A percentile compares a stretch with the other conserved stretches of the same genome.
These are phyloP conservation scores for Brienomyrus brachyistius DNA, from an alignment of 2,113 vertebrate genomes.

Conservation along the genomic window DNA sequence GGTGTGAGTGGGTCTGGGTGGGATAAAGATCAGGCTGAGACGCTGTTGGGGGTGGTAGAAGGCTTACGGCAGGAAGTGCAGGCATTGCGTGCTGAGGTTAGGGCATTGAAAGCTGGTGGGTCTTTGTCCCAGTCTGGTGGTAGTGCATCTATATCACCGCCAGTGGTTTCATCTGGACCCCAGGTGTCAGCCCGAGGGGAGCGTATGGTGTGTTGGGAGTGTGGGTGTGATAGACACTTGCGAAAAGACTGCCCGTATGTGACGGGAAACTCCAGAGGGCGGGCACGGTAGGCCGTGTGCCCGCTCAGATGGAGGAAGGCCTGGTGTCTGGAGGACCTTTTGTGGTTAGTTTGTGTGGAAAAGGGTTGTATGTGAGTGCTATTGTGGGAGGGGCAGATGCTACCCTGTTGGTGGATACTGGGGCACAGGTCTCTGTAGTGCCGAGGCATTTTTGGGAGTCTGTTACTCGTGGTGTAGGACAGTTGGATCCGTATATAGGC, in stretches of 20 bases:
- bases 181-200: background rate
- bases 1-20: background rate
- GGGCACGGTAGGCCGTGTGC: background rate
- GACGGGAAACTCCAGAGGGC: background rate
- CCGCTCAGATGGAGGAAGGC: too few relatives aligned
- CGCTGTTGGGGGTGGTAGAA: background rate
- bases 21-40: background rate
- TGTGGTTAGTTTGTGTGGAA: too few relatives aligned
- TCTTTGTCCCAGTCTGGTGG: background rate
- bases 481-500: too few relatives aligned
- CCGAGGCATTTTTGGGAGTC: too few relatives aligned
- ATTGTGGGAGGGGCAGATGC: too few relatives aligned
- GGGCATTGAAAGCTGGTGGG: background rate
- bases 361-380: too few relatives aligned
- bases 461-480: too few relatives aligned
- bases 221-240: background rate
- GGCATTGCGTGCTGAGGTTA: background rate
- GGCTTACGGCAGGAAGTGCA: background rate
- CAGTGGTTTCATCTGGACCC: background rate
- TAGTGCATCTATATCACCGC: background rate
- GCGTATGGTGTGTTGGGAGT: background rate
- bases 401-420: too few relatives aligned
- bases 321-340: too few relatives aligned
- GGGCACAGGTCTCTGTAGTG: too few relatives aligned
- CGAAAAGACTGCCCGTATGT: too few relatives aligned